These are phyloP conservation scores for Porites divaricata DNA, from an alignment of 92 coral and sea anemone species.

Conservation along the genomic window DNA sequence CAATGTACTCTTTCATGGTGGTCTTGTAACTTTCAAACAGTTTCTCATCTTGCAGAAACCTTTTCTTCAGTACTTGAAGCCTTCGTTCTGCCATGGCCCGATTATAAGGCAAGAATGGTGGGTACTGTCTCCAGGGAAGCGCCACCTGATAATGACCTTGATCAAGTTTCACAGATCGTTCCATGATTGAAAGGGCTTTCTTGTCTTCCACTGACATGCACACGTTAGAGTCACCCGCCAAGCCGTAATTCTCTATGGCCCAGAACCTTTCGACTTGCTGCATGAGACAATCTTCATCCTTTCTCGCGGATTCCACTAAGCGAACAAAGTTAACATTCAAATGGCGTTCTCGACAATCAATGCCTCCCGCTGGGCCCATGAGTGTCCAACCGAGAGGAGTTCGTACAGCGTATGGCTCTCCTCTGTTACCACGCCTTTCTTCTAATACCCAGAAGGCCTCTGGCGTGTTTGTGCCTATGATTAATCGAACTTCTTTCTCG, in stretches of 20 bases:
- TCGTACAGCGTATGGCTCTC: conserved; percentile 52
- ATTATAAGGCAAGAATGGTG: conserved; percentile 32
- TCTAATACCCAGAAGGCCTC: conserved; percentile 65
- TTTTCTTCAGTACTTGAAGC: conserved; percentile 14
- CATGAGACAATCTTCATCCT: not conserved
- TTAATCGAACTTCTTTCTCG: conserved; percentile 12
- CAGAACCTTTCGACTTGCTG: not conserved
- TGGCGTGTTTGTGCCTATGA: conserved; percentile 58
- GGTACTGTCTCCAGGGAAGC: conserved; percentile 29
- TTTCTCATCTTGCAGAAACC: conserved; percentile 29
- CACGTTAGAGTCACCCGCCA: not conserved
- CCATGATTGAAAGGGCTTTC: conserved; percentile 31
- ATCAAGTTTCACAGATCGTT: conserved; percentile 5
- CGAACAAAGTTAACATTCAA: not conserved
- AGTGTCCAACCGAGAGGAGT: conserved; percentile 52
- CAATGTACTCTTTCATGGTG: conserved; percentile 35
- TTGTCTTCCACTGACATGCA: conserved; percentile 31
- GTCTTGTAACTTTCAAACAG: conserved; percentile 35
- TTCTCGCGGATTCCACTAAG: not conserved
- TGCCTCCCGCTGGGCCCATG: conserved; percentile 17
- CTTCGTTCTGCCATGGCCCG: conserved; percentile 35
- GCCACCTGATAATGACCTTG: conserved; percentile 53
- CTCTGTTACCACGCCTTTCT: conserved; percentile 45
- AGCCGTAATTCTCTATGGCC: not conserved
- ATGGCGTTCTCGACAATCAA: not conserved